Base-by-base conservation (phyloP, 2,113 vertebrate genomes). In the Amphilophus citrinellus region DNA sequence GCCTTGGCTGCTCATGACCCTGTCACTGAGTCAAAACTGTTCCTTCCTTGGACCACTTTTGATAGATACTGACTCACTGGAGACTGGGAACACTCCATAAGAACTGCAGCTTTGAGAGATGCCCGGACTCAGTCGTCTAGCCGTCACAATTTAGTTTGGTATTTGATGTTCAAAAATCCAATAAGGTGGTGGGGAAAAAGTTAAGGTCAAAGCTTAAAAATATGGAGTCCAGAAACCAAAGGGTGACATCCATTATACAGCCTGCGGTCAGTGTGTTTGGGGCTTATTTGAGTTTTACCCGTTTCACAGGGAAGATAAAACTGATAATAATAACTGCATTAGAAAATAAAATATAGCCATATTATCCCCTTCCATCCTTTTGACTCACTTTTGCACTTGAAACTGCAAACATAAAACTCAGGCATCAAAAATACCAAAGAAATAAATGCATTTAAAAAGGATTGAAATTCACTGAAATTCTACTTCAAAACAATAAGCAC, bases 401-500 rank as follows among this genome's bases (percentile, higher is more conserved):
- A 77, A 71, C 24, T 61, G 10, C 14, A 13, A 42, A 13, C 61
- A 62, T 59, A 27, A 60, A 65, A 82, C 30, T 44, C 6, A 24
- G 14, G 27, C 2, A 1, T 5, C 17, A 57, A 37, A 59, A 79
- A 60, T 9, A 73, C 56, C 32, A 76, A n/a, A 47, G 15, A 37
- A 63, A 60, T 65, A 53, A 80, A 85, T 57, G 60, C 68, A 63
- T 83, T 77, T 62, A 47, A 80, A 76, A 13, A 13, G 35, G 61
- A 57, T 80, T 79, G 35, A 83, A 76, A 71, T 63, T 61, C 61
- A 73, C 1, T 39, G 37, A 39, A 35, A 50, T 44, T 68, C 22
- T 9, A 63, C 58, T 61, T 78, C 37, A 50, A 63, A 73, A 86
- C 77, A 80, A 73, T 86, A 77, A 84, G 62, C 80, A 81, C 71